Evolutionary conservation across 2,113 vertebrate genomes (phyloP).

Genomic region (Oncorhynchus nerka): DNA sequence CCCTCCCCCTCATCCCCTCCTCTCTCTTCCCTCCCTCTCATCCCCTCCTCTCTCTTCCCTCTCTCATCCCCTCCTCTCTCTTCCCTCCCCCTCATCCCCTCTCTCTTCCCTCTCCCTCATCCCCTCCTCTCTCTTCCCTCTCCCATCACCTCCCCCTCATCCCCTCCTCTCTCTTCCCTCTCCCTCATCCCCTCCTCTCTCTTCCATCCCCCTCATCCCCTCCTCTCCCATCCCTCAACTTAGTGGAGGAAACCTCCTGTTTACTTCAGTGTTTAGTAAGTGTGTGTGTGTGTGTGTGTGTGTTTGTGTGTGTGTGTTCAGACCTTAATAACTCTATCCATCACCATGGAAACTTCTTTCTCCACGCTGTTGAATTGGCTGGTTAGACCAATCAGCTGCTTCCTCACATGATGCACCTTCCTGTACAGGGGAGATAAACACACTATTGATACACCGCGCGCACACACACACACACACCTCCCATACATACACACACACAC

Average conservation of each 20-base stretch:
- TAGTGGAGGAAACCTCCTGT: no score
- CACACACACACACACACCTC: not conserved
- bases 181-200: not conserved
- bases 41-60: fast-evolving
- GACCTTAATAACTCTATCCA: conserved; percentile 89
- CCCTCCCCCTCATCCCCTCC: no score
- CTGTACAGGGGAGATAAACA: conserved; percentile 45
- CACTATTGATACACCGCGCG: not conserved
- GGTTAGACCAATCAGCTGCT: conserved; percentile 84
- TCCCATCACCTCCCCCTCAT: not conserved
- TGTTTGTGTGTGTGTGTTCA: not conserved
- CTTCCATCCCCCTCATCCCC: not conserved
- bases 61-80: no score
- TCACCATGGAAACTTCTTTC: conserved; percentile 88
- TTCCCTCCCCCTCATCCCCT: not conserved
- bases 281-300: no score
- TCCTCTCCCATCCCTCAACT: no score
- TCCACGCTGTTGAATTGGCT: conserved; percentile 88
- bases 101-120: not conserved
- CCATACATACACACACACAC: no score
- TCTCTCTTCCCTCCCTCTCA: fast-evolving
- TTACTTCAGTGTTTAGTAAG: no score
- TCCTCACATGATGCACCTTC: conserved; percentile 88
- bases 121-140: fast-evolving
- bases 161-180: no score